Base-by-base conservation (phyloP, 2,797 vertebrate genomes). In the Gadopsis marmoratus region DNA sequence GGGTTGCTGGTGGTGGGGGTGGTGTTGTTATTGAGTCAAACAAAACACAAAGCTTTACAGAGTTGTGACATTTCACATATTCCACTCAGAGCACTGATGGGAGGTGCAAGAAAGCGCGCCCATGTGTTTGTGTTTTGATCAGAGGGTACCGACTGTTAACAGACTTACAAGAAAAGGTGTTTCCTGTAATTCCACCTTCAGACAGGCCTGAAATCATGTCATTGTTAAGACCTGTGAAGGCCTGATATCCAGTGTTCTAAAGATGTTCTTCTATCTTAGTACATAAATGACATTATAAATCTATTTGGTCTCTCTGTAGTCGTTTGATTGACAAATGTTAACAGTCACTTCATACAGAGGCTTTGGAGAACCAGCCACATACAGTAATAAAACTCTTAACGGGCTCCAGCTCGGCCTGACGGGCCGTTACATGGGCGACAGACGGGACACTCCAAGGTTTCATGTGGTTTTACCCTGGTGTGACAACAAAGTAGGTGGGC, bases 21-120 rank as follows among this genome's bases (percentile, higher is more conserved):
- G 26, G 26, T 26, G 26, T 26, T 26, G 26, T 37, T 69, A 55
- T 35, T 19, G 37, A 76, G 45, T 77, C 68, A 82, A 71, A 2
- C 68, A 71, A 48, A 39, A 75, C 56, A 19, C 71, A 41, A 79
- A 63, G 51, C 73, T 62, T 86, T 81, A 74, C 35, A 51, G 76
- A 78, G 82, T 31, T 86, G 91, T 91, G 79, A 88, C 75, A 85
- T 89, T 71, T 92, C 82, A 87, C 92, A 75, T 63, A 5, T 81
- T 71, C 61, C 37, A 3, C 68, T 2, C 23, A 39, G 70, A 69
- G 48, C 56, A 0, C 54, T 79, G 74, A 78, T 56, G 43, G 73
- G 71, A 61, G 83, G 85, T 78, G 86, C 12, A 11, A 78, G 79
- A 74, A 83, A 76, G 35, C 83, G 73, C 91, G 82, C 87, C 53